Percentiles rank a stretch among this genome's conserved stretches.
phyloP scores from a whole-genome alignment of 2,797 vertebrate genomes.

The Enteromius unitaeniatus region DNA sequence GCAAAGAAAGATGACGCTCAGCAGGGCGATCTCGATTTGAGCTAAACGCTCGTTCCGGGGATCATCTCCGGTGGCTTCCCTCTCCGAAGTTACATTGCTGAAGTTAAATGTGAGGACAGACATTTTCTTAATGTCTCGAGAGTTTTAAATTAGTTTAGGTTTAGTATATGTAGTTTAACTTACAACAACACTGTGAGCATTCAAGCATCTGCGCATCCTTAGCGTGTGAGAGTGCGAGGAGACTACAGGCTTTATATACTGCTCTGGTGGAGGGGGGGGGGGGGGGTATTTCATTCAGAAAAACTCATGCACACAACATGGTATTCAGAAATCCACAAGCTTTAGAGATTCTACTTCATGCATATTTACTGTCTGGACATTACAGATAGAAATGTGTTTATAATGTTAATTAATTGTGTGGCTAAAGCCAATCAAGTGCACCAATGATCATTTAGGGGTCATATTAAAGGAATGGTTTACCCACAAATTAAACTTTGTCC shows the following conservation, averaged over 20 bases:
- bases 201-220: neutral
- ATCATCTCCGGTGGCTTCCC: conserved; percentile 22
- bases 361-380: neutral
- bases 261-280: conserved; percentile 43
- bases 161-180: neutral
- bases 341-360: neutral
- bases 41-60: conserved; percentile 73
- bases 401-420: neutral
- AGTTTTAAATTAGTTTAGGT: neutral
- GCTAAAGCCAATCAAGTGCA: neutral
- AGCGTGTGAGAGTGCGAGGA: neutral
- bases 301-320: neutral
- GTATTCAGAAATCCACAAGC: neutral
- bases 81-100: conserved; percentile 64
- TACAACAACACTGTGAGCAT: neutral
- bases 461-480: neutral
- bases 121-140: conserved; percentile 55
- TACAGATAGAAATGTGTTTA: neutral
- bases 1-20: conserved; percentile 73
- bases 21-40: conserved; percentile 72
- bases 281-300: conserved; percentile 68
- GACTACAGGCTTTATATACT: conserved; percentile 58
- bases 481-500: neutral
- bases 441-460: neutral
- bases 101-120: conserved; percentile 60